These are phyloP conservation scores for Andrena camellia DNA, from an alignment of 2,888 invertebrate genomes.

Conservation along the genomic window DNA sequence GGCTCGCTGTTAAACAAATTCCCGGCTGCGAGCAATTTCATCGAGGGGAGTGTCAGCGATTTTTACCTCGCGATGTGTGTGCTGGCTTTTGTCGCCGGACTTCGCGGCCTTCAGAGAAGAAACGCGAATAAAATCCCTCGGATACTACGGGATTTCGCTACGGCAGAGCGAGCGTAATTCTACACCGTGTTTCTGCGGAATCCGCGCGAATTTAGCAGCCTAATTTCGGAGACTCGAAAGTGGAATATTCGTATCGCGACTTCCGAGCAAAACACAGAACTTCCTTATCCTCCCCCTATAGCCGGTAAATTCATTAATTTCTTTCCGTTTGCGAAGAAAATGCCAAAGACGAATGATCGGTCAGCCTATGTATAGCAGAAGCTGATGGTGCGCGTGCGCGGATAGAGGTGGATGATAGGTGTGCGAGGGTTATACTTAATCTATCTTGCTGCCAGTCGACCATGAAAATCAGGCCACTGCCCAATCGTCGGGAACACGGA, in stretches of 20 bases:
- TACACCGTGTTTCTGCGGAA: neutral
- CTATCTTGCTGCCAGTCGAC: slow-evolving; percentile 64
- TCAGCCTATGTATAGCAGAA: neutral
- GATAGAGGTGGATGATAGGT: slow-evolving; percentile 28
- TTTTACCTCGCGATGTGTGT: neutral
- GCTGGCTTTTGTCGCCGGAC: neutral
- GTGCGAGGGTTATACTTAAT: slow-evolving; percentile 64
- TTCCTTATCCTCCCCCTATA: no score
- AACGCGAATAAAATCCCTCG: neutral
- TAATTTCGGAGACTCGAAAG: neutral
- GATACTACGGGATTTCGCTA: neutral
- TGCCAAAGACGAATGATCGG: slow-evolving; percentile 27
- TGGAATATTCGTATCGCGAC: neutral
- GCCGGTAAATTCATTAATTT: no score
- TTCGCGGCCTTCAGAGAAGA: neutral
- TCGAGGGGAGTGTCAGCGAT: neutral
- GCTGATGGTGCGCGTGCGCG: neutral
- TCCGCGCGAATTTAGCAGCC: neutral
- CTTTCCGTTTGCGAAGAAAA: no score
- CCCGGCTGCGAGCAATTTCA: neutral
- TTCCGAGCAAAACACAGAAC: no score
- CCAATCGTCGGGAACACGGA: slow-evolving; percentile 72
- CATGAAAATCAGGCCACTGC: slow-evolving; percentile 79
- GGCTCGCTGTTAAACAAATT: slow-evolving; percentile 17
- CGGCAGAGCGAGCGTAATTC: neutral